Percentiles rank a stretch among this genome's conserved stretches.
These are phyloP conservation scores for Rhabdornis inornatus DNA, from an alignment of 2,113 vertebrate species.

Conservation along the genomic window DNA sequence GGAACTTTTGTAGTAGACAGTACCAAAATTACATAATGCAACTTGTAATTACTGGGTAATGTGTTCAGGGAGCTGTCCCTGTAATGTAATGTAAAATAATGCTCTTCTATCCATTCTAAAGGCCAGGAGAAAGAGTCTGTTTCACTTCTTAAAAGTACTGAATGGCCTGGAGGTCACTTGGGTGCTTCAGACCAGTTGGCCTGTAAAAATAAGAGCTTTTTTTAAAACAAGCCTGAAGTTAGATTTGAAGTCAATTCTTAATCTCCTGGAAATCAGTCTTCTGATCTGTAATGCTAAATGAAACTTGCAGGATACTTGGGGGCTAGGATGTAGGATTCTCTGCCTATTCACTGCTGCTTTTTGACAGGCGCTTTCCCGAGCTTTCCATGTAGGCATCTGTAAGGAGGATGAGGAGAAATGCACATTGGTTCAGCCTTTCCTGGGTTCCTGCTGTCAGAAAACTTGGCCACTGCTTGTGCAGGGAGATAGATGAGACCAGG, in stretches of 20 bases:
- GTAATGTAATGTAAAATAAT: background rate
- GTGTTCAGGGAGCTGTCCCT: background rate
- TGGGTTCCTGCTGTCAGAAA: background rate
- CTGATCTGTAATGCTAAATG: background rate
- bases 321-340: background rate
- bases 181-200: background rate
- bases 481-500: background rate
- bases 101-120: background rate
- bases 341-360: background rate
- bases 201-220: background rate
- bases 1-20: background rate
- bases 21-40: background rate
- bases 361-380: background rate
- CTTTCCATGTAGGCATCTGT: background rate
- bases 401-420: background rate
- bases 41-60: background rate
- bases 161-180: background rate
- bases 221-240: background rate
- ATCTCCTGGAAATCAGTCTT: background rate
- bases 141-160: background rate
- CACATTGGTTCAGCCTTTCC: background rate
- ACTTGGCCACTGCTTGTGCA: background rate
- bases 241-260: background rate
- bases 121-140: background rate
- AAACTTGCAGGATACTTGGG: background rate